Percentiles rank a stretch among this genome's conserved stretches.
phyloP scores from a whole-genome alignment of 2,113 vertebrate genomes.

The Psettodes erumei region DNA sequence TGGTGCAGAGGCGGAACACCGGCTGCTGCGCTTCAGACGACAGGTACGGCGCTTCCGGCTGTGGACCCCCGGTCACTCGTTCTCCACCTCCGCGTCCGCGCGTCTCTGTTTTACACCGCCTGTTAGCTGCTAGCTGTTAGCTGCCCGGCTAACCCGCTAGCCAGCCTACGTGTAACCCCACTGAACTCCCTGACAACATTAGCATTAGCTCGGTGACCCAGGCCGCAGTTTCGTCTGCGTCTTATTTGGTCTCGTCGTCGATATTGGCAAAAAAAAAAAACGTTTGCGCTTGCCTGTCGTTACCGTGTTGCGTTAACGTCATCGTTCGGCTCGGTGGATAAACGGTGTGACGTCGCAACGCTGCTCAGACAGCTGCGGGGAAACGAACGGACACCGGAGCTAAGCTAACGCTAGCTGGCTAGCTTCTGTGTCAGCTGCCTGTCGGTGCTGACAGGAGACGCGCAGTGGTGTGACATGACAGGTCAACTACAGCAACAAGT shows the following conservation, averaged over 20 bases:
- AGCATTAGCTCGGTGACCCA: conserved; percentile 43
- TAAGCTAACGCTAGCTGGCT: conserved; percentile 39
- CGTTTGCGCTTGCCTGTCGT: not conserved
- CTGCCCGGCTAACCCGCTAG: conserved; percentile 35
- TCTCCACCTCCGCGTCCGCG: not conserved
- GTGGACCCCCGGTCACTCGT: not conserved
- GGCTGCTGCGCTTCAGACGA: conserved; percentile 64
- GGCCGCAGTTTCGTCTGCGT: not conserved
- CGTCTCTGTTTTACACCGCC: too few species aligned
- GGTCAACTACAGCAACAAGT: not conserved
- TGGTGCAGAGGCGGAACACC: conserved; percentile 60
- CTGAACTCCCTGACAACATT: conserved; percentile 32
- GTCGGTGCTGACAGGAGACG: not conserved
- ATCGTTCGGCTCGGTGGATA: not conserved
- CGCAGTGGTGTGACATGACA: not conserved
- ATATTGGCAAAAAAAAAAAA: not conserved
- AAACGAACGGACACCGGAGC: not conserved
- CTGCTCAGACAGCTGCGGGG: not conserved
- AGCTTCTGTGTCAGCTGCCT: conserved; percentile 25
- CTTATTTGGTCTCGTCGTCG: not conserved
- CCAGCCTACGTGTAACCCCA: conserved; percentile 67
- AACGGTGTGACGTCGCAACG: too few species aligned
- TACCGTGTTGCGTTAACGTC: not conserved
- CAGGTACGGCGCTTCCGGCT: conserved; percentile 65
- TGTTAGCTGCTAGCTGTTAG: not conserved